Base-by-base conservation (phyloP, 2,113 vertebrate genomes). In the Potamarius usumacintae region DNA sequence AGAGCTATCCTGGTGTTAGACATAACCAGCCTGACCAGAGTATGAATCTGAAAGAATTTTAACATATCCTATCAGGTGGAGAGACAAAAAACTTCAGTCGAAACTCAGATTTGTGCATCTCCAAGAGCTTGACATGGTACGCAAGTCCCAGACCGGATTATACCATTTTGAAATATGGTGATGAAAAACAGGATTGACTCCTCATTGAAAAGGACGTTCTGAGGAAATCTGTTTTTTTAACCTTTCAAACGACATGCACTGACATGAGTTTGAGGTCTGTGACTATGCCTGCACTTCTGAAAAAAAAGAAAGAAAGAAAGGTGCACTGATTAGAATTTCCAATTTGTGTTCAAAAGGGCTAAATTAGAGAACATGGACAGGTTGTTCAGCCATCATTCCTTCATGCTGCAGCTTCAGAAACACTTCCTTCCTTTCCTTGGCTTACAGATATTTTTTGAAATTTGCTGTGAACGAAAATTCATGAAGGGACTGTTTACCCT, bases 391-490 rank as follows among this genome's bases (percentile, higher is more conserved):
- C 14, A 62, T 78, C 82, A 67, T 89, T 82, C 82, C 85, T 88
- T 90, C 58, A 87, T 83, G 78, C 88, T 88, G 84, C 90, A 89
- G 87, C 86, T 89, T 86, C 74, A 78, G 7, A 65, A 81, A 69
- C 71, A 50, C 83, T 77, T 72, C 65, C 48, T 74, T 55, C 74
- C 62, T 57, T 62, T 62, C 62, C 65, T 62, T 62, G 27, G 78
- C 34, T 42, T 30, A 65, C 42, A 34, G 55, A 27, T 79, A 53
- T 87, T 27, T 53, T 85, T 84, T 52, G 65, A 90, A 69, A 82
- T 80, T 89, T 90, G 80, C 86, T 90, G 88, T 90, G 88, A 89
- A 87, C 83, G 52, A 85, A 57, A 50, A 79, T 69, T 15, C n/a
- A 85, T 82, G 81, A 89, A 89, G 82, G 71, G 72, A 86, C 71